Evolutionary conservation across 2,888 invertebrate species (phyloP).

Genomic region (Chironomus riparius): DNA sequence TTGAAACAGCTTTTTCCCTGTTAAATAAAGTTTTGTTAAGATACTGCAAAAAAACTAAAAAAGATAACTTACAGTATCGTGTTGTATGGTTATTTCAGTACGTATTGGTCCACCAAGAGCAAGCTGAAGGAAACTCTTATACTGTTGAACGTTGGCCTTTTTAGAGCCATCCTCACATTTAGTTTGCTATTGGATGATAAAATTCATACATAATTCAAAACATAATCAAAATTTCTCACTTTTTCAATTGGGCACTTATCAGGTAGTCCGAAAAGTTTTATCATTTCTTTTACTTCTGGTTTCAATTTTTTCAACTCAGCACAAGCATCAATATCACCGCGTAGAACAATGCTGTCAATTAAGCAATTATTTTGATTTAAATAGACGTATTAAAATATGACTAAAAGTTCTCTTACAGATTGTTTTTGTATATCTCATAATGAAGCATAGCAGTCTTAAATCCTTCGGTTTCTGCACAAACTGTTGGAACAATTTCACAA

Average conservation of each 20-base stretch:
- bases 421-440: slow-evolving; percentile 41
- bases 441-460: slow-evolving; percentile 40
- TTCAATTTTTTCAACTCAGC: slow-evolving; percentile 34
- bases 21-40: neutral
- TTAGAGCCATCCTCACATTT: slow-evolving; percentile 39
- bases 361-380: too few species aligned
- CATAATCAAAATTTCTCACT: slow-evolving; percentile 31
- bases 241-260: slow-evolving; percentile 41
- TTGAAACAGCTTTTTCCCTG: slow-evolving; percentile 40
- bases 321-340: slow-evolving; percentile 43
- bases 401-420: slow-evolving; percentile 28
- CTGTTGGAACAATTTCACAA: slow-evolving; percentile 42
- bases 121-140: slow-evolving; percentile 42
- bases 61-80: slow-evolving; percentile 40
- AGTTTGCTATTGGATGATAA: slow-evolving; percentile 32
- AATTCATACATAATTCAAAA: neutral
- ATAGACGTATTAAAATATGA: too few species aligned
- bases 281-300: slow-evolving; percentile 34
- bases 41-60: too few species aligned
- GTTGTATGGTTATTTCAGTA: slow-evolving; percentile 38
- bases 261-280: slow-evolving; percentile 40
- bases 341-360: slow-evolving; percentile 34
- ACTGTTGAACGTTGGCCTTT: slow-evolving; percentile 40
- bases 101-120: slow-evolving; percentile 39
- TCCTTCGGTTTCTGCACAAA: slow-evolving; percentile 41